Evolutionary conservation across 2,113 vertebrate species (phyloP).

Genomic region (Takifugu flavidus): DNA sequence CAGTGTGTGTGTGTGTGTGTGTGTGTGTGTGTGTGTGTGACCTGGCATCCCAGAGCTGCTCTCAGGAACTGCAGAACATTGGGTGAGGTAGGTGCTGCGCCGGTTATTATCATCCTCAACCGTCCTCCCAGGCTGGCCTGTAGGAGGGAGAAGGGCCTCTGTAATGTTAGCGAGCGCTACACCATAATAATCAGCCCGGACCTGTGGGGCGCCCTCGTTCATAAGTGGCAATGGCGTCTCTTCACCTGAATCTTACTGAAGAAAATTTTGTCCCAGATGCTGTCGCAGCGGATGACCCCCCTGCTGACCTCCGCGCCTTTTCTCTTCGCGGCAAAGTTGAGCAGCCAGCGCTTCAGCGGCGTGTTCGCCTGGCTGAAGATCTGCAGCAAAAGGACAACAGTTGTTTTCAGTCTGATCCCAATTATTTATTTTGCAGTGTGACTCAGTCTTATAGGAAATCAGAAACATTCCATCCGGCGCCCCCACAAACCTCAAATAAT

Average conservation of each 20-base stretch:
- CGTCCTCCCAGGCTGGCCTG: constrained; percentile 90
- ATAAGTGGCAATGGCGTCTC: no score
- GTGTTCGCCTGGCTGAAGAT: constrained; percentile 94
- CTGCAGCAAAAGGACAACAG: constrained; percentile 58
- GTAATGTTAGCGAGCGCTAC: not conserved
- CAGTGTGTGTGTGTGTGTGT: constrained; percentile 4
- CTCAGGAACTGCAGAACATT: constrained; percentile 90
- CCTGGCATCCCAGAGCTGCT: constrained; percentile 95
- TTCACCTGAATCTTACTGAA: constrained; percentile 93
- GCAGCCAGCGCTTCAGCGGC: constrained; percentile 86
- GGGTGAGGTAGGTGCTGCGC: constrained; percentile 91
- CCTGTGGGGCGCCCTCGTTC: no score
- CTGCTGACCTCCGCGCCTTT: constrained; percentile 92
- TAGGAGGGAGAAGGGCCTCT: not conserved
- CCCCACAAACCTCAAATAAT: not conserved
- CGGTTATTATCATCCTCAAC: constrained; percentile 94
- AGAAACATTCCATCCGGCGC: not conserved
- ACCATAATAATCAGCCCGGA: not conserved
- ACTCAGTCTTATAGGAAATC: not conserved
- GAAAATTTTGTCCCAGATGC: constrained; percentile 94
- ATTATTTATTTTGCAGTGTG: not conserved
- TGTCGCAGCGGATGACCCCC: constrained; percentile 89
- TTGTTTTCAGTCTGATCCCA: not conserved
- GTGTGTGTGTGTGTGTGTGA: constrained; percentile 47
- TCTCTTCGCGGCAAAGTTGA: constrained; percentile 93